Conservation (phyloP, 2,113 vertebrate species). For the Calyptomena viridis region DNA sequence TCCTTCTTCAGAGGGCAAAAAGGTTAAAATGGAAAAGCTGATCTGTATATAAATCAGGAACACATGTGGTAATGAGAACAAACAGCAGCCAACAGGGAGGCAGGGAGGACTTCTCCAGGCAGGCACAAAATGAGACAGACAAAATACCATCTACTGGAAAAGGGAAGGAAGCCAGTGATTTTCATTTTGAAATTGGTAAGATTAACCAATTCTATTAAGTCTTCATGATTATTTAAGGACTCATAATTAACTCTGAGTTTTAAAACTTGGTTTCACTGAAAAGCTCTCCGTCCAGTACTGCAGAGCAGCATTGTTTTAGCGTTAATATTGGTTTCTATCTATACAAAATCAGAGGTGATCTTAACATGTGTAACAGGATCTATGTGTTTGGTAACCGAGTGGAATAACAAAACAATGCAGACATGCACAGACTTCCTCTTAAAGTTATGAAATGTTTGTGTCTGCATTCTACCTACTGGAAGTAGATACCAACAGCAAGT, state of each 20-base stretch:
- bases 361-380: not conserved
- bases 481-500: not conserved
- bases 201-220: not conserved
- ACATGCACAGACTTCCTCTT: not conserved
- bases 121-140: not conserved
- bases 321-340: not conserved
- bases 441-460: not conserved
- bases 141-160: constrained; percentile 4
- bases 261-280: not conserved
- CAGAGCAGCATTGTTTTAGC: not conserved
- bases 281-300: not conserved
- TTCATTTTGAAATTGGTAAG: not conserved
- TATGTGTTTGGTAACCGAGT: not conserved
- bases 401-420: not conserved
- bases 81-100: constrained; percentile 49
- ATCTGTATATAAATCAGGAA: constrained; percentile 43
- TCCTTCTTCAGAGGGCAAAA: constrained; percentile 55
- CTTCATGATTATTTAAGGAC: not conserved
- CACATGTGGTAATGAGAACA: constrained; percentile 57
- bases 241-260: not conserved
- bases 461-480: not conserved
- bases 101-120: not conserved
- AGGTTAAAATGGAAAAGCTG: constrained; percentile 56
- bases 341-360: not conserved
- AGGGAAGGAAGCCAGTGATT: not conserved